Percentiles rank a stretch among this genome's conserved stretches.
Conservation (phyloP, 30 jellyfish, hydroid and myxozoan genomes). For the Turritopsis dohrnii region DNA sequence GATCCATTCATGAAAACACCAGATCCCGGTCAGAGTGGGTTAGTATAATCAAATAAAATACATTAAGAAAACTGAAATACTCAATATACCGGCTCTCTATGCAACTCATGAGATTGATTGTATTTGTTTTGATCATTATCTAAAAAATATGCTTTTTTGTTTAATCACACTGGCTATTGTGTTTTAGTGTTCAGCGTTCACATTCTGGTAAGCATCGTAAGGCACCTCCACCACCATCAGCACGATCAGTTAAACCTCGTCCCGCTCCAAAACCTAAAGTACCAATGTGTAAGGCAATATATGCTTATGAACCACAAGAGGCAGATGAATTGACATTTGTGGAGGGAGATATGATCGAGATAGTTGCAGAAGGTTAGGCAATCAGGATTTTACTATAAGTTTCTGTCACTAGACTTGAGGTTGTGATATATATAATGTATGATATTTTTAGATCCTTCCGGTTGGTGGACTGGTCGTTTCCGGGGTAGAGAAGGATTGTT, state of each 20-base stretch:
- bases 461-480: constrained; percentile 99
- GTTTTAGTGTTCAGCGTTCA: constrained; percentile 48
- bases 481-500: constrained; percentile 90
- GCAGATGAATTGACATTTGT: constrained; percentile 88
- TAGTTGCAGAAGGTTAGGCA: constrained; percentile 79
- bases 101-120: too few relatives aligned
- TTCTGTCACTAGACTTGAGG: not conserved
- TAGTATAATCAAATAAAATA: constrained; percentile 19
- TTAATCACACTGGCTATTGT: not conserved
- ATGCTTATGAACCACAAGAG: constrained; percentile 89
- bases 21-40: constrained; percentile 98
- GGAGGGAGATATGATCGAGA: constrained; percentile 74
- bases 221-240: constrained; percentile 81
- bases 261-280: constrained; percentile 90
- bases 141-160: not conserved
- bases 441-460: constrained; percentile 75
- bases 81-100: not conserved
- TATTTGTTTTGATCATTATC: too few relatives aligned
- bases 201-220: constrained; percentile 43
- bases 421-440: not conserved
- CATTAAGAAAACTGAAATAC: too few relatives aligned
- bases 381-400: not conserved
- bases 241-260: constrained; percentile 77
- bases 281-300: constrained; percentile 76
- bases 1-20: constrained; percentile 88